A percentile compares a stretch with the other conserved stretches of the same genome.
Conservation (phyloP, 2,113 vertebrate genomes). For the Seriola dumerili region DNA sequence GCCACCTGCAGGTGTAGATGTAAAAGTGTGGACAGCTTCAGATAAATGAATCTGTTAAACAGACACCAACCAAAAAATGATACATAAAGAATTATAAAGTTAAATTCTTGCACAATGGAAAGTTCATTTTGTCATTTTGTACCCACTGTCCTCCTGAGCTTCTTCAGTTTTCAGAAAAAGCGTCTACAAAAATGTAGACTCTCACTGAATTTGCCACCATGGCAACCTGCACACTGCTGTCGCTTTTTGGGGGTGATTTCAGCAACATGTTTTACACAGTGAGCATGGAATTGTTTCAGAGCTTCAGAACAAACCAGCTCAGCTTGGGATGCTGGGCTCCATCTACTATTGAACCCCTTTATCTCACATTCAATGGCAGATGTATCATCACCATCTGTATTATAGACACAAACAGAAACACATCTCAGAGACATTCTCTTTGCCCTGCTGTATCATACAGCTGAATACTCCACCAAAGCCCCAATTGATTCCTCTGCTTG, state of each 20-base stretch:
- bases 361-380: background rate
- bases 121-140: background rate
- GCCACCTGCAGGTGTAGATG: conserved; percentile 54
- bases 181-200: background rate
- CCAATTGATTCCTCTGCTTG: background rate
- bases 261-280: background rate
- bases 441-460: conserved; percentile 1
- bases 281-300: background rate
- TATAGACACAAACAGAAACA: conserved; percentile 14
- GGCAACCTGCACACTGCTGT: background rate
- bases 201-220: background rate
- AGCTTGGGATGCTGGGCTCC: background rate
- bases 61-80: background rate
- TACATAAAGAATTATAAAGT: background rate
- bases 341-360: conserved; percentile 1
- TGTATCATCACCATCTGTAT: background rate
- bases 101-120: background rate
- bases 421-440: background rate
- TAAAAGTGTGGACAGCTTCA: background rate
- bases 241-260: background rate
- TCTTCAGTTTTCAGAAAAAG: background rate
- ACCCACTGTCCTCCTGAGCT: background rate
- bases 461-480: background rate
- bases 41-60: background rate
- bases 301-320: background rate